These are phyloP conservation scores for Manacus vitellinus DNA, from an alignment of 2,113 vertebrate species.

Conservation along the genomic window DNA sequence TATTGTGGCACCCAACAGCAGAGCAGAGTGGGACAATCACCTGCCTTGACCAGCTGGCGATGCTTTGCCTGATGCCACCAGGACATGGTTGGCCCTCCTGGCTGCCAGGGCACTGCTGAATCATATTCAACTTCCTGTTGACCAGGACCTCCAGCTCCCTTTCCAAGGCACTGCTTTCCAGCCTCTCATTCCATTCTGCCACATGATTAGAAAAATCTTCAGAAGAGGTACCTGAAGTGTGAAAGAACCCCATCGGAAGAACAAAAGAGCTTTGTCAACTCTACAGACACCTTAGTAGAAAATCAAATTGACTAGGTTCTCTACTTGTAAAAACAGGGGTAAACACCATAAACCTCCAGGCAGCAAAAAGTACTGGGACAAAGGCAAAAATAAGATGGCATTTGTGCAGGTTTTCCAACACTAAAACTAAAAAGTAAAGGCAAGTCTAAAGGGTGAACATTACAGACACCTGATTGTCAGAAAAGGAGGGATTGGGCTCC, in stretches of 20 bases:
- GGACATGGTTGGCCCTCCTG: not conserved
- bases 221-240: not conserved
- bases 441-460: not conserved
- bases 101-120: not conserved
- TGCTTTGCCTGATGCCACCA: not conserved
- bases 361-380: not conserved
- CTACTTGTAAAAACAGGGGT: not conserved
- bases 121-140: fast-evolving
- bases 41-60: fast-evolving
- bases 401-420: not conserved
- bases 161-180: not conserved
- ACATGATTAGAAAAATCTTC: not conserved
- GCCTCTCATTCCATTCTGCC: not conserved
- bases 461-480: not conserved
- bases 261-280: not conserved
- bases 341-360: not conserved
- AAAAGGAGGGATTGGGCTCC: not conserved
- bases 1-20: not conserved
- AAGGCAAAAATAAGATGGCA: not conserved
- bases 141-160: not conserved
- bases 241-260: not conserved
- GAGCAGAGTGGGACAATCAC: not conserved
- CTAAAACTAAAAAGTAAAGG: not conserved
- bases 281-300: not conserved
- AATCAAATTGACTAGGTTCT: not conserved